A percentile compares a stretch with the other conserved stretches of the same genome.
These are phyloP conservation scores for Archocentrus centrarchus DNA, from an alignment of 2,113 vertebrate genomes.

Conservation along the genomic window DNA sequence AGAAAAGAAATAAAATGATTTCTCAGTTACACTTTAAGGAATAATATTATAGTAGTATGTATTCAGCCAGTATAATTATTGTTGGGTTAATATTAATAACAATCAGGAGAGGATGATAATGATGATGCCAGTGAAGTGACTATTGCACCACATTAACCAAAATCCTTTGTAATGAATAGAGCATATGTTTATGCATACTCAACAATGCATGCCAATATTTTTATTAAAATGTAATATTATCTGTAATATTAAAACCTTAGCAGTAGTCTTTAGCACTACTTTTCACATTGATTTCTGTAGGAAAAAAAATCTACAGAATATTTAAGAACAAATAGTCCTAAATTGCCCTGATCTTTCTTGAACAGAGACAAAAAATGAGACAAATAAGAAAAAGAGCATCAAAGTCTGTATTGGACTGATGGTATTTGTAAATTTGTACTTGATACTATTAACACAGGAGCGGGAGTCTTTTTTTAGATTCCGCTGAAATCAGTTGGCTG, in stretches of 20 bases:
- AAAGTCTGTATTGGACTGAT: slow-evolving; percentile 1
- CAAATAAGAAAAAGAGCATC: neutral
- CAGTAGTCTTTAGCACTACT: neutral
- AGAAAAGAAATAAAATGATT: neutral
- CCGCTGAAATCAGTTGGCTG: slow-evolving; percentile 28
- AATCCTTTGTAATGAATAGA: no score
- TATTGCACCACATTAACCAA: no score
- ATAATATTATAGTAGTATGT: neutral
- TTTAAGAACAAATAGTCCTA: neutral
- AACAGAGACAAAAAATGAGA: neutral
- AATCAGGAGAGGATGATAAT: no score
- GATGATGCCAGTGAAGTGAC: no score
- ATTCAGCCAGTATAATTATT: neutral
- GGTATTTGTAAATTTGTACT: slow-evolving; percentile 18
- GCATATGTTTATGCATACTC: no score
- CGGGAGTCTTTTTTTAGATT: slow-evolving; percentile 34
- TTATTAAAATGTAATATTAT: neutral
- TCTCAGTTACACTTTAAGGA: neutral
- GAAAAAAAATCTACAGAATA: neutral
- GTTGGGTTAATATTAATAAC: neutral
- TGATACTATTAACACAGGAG: slow-evolving; percentile 19
- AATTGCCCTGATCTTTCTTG: neutral
- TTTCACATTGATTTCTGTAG: neutral
- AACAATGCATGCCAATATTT: neutral
- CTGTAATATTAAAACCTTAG: neutral